Base-by-base conservation (phyloP, 2,113 vertebrate genomes). In the Oostethus manadensis region DNA sequence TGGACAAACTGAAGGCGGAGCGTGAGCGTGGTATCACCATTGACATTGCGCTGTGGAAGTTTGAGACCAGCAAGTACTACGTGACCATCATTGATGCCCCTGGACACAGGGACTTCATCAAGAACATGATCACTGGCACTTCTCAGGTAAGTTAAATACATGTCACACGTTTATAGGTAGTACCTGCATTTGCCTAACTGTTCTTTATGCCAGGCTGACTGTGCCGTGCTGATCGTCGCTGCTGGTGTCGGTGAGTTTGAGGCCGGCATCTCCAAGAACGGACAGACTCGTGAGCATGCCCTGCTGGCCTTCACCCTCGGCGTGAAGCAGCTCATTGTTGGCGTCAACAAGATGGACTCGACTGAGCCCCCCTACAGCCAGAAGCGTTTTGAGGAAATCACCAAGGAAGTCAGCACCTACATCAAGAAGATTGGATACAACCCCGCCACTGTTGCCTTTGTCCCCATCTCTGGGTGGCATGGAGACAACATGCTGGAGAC, bases 41-140 rank as follows among this genome's bases (percentile, higher is more conserved):
- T 2, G 86, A 91, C 63, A 92, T 93, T 13, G 90, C 92, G 65
- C 88, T 91, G 43, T 92, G 92, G 91, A 93, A 92, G 76, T 92
- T 93, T 16, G 85, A 92, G 82, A 92, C 90, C 59, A 23, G 44
- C 64, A 92, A 80, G 63, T 90, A 89, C 80, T 92, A 90, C 20
- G 88, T 93, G 76, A 92, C 90, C 70, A 92, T 92, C 77, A 92
- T 90, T 18, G 88, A 91, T 68, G 89, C 91, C 42, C 90, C 90
- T 3, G 89, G 91, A 68, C 91, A 92, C 85, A 84, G 88, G 51
- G 91, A 93, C 56, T 93, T 93, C 84, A 92, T 93, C 88, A 92
- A 92, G 87, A 92, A 93, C 87, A 90, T 90, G 91, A 92, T 93
- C 88, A 91, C 89, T 56, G 90, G 91, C 17, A 92, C 91, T 17